Conservation (phyloP, 2,113 vertebrate genomes). For the Tonatia bakeri region DNA sequence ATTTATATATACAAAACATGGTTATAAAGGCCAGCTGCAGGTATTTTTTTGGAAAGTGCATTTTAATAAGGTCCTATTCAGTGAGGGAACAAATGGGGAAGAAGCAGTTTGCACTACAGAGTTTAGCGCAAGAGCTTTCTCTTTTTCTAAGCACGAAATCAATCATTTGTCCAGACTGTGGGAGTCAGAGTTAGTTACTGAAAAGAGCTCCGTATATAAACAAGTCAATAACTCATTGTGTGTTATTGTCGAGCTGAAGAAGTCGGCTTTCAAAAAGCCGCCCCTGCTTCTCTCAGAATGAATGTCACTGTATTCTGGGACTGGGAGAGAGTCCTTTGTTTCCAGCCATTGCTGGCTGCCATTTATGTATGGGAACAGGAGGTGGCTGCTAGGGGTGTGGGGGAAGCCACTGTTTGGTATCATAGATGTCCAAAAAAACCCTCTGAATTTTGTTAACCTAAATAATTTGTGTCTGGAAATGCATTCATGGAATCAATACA, state of each 20-base stretch:
- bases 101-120: conserved; percentile 87
- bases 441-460: conserved; percentile 48
- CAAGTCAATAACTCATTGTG: conserved; percentile 94
- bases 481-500: not conserved
- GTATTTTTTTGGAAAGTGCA: conserved; percentile 89
- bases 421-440: conserved; percentile 9
- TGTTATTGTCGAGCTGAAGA: conserved; percentile 85
- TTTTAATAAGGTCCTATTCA: conserved; percentile 90
- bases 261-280: conserved; percentile 85
- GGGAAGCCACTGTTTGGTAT: conserved; percentile 34
- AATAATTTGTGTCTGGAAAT: conserved; percentile 16
- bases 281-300: conserved; percentile 82
- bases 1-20: conserved; percentile 89
- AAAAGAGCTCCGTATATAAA: conserved; percentile 89
- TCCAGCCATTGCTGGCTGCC: conserved; percentile 78
- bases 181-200: conserved; percentile 88
- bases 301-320: conserved; percentile 84
- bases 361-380: conserved; percentile 84
- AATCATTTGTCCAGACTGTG: conserved; percentile 90
- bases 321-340: conserved; percentile 82
- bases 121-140: conserved; percentile 83
- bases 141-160: conserved; percentile 87
- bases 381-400: conserved; percentile 69
- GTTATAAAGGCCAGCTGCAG: conserved; percentile 88
- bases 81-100: conserved; percentile 82